Percentiles rank a stretch among this genome's conserved stretches.
These are phyloP conservation scores for Prunella strophiata DNA, from an alignment of 2,797 vertebrate species.

Conservation along the genomic window DNA sequence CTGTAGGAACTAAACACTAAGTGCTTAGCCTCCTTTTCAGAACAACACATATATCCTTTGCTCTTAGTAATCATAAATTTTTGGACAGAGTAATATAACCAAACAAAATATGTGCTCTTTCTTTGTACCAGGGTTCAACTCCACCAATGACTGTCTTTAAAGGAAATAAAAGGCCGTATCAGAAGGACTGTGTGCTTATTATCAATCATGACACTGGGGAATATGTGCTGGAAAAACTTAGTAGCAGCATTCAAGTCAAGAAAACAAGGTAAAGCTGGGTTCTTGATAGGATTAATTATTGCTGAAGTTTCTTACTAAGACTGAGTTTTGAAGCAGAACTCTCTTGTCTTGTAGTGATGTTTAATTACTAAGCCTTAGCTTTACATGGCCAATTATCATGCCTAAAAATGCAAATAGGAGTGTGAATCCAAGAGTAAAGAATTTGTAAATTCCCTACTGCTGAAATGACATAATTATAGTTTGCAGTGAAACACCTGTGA, in stretches of 20 bases:
- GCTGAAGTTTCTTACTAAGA: neutral
- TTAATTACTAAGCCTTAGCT: neutral
- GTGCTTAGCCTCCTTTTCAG: neutral
- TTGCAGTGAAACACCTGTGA: neutral
- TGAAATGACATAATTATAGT: neutral
- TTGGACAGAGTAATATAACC: neutral
- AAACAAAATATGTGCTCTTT: constrained; percentile 32
- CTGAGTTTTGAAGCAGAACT: neutral
- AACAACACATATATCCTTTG: neutral
- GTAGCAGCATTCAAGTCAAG: constrained; percentile 99
- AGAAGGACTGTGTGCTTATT: constrained; percentile 98
- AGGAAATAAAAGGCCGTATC: constrained; percentile 96
- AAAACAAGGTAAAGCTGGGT: constrained; percentile 90
- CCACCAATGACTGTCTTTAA: constrained; percentile 99
- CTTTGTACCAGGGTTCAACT: constrained; percentile 87
- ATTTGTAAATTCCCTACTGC: neutral
- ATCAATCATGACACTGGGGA: constrained; percentile 98
- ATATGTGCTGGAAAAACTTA: constrained; percentile 96
- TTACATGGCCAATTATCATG: neutral
- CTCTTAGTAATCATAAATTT: neutral
- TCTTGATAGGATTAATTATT: neutral
- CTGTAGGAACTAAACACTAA: neutral
- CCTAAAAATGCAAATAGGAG: neutral
- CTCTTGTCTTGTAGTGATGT: neutral
- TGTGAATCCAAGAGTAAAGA: neutral